Conservation (phyloP, 2,888 invertebrate genomes). For the Dichetophora obliterata region DNA sequence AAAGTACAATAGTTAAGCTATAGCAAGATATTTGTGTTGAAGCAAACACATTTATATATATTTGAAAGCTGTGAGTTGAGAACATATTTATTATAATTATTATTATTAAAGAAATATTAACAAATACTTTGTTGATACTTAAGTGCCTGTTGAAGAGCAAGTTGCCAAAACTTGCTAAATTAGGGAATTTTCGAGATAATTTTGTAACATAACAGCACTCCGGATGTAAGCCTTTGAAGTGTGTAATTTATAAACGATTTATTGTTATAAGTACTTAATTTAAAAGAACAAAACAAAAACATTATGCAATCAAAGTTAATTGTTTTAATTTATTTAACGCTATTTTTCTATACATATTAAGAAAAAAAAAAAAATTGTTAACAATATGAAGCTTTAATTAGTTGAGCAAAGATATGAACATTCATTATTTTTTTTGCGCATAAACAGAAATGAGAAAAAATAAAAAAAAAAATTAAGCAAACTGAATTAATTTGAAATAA, state of each 20-base stretch:
- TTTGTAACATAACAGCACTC: constrained; percentile 4
- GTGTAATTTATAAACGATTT: background rate
- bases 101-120: background rate
- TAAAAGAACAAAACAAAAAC: background rate
- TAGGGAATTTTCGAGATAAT: constrained; percentile 17
- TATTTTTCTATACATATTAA: background rate
- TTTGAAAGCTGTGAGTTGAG: constrained; percentile 25
- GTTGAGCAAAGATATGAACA: background rate
- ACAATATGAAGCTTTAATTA: background rate
- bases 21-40: background rate
- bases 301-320: background rate
- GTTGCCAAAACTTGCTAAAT: background rate
- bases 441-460: background rate
- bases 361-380: background rate
- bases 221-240: background rate
- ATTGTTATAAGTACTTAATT: constrained; percentile 34
- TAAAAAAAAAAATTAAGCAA: constrained; percentile 1
- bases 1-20: constrained; percentile 7
- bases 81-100: background rate
- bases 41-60: background rate
- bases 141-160: constrained; percentile 27
- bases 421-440: background rate
- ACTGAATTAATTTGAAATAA: background rate
- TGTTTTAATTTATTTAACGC: background rate
- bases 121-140: constrained; percentile 4